A percentile compares a stretch with the other conserved stretches of the same genome.
Conservation (phyloP, 1,140 invertebrate genomes). For the Zaprionus inermis region DNA sequence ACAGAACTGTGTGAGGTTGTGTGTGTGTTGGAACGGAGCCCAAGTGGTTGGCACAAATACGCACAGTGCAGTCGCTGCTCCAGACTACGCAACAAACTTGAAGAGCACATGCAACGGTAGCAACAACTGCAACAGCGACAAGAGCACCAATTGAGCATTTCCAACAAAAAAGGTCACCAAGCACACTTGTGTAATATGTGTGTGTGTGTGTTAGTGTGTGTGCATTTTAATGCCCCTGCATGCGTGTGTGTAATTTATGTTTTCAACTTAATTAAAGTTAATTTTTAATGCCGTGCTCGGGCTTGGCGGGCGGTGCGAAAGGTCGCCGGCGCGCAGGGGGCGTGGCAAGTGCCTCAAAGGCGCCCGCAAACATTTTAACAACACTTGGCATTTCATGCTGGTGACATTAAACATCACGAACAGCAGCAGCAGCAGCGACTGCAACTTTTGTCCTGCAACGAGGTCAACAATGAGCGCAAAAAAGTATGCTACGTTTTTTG, state of each 20-base stretch:
- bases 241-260: constrained; percentile 76
- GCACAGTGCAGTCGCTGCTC: constrained; percentile 37
- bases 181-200: constrained; percentile 29
- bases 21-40: not conserved
- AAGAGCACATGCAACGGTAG: constrained; percentile 30
- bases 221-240: constrained; percentile 64
- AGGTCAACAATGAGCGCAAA: constrained; percentile 72
- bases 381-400: constrained; percentile 77
- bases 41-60: constrained; percentile 48
- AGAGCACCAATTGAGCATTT: constrained; percentile 22
- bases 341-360: constrained; percentile 75
- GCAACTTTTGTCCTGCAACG: constrained; percentile 76
- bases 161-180: constrained; percentile 23
- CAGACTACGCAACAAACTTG: constrained; percentile 43
- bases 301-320: constrained; percentile 27
- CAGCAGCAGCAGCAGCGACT: constrained; percentile 32
- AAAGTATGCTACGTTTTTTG: constrained; percentile 60
- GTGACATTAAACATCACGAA: constrained; percentile 77
- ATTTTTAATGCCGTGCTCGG: constrained; percentile 70
- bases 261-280: constrained; percentile 83
- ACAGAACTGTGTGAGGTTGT: not conserved
- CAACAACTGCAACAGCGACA: constrained; percentile 24
- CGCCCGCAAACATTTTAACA: constrained; percentile 80
- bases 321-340: constrained; percentile 29
- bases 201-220: constrained; percentile 24